These are phyloP conservation scores for Drosophila asahinai DNA, from an alignment of 1,140 invertebrate species.

Conservation along the genomic window DNA sequence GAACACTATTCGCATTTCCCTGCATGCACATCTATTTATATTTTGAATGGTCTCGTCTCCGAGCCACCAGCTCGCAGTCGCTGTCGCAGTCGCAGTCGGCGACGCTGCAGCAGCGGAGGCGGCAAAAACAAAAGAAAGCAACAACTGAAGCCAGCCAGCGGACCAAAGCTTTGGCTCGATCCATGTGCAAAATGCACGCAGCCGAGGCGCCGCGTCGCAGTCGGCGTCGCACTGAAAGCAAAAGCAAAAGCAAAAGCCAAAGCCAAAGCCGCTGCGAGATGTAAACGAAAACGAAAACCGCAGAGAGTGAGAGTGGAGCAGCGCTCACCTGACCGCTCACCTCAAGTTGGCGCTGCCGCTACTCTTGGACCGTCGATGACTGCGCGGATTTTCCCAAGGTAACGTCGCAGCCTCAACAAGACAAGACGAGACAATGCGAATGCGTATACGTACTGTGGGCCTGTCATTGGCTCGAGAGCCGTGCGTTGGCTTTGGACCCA, in stretches of 20 bases:
- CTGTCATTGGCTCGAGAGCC: conserved; percentile 42
- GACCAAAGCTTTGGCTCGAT: conserved; percentile 46
- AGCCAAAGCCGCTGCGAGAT: conserved; percentile 26
- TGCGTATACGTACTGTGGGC: conserved; percentile 34
- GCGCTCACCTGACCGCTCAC: conserved; percentile 4
- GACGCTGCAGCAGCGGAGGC: conserved; percentile 38
- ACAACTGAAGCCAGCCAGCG: conserved; percentile 30
- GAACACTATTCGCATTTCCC: conserved; percentile 85
- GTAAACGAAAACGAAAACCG: conserved; percentile 44
- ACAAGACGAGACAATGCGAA: conserved; percentile 7
- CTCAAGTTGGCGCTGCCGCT: conserved; percentile 29
- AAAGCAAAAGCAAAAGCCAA: conserved; percentile 27
- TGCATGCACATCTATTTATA: conserved; percentile 85
- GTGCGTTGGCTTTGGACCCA: conserved; percentile 10
- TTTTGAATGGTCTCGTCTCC: conserved; percentile 74
- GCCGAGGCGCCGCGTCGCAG: conserved; percentile 33
- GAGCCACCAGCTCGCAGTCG: conserved; percentile 49
- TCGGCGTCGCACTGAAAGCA: conserved; percentile 52
- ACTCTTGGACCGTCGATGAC: conserved; percentile 65
- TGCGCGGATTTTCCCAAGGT: conserved; percentile 82
- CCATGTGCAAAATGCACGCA: conserved; percentile 80
- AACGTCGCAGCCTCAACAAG: conserved; percentile 49
- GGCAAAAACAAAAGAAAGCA: conserved; percentile 55
- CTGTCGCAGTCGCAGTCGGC: conserved; percentile 4
- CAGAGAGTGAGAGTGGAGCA: conserved; percentile 74